Base-by-base conservation (phyloP, 2,113 vertebrate species). In the Grammomys surdaster region DNA sequence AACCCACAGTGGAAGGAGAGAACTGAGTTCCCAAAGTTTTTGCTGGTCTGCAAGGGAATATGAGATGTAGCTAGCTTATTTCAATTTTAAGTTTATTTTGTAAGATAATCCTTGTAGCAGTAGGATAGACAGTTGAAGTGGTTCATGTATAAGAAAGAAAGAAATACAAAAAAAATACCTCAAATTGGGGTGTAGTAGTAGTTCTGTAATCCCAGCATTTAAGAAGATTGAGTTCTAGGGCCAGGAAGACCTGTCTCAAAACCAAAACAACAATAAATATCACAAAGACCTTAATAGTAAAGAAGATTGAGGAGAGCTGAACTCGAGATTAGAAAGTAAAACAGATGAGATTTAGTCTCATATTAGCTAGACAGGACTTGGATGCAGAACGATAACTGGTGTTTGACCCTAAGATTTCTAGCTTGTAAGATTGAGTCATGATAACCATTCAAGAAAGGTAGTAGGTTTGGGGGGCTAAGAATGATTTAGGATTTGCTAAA, bases 21-120 rank as follows among this genome's bases (percentile, higher is more conserved):
- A 76, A 76, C 73, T 46, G 40, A 76, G 40, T 76, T 43, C 40
- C 80, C 60, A 31, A 84, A 76, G 31, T 70, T 94, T 93, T 90
- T 95, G 75, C 63, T 65, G 78, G 0, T 95, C 63, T 90, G 24
- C 69, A 65, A 86, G 13, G 54, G 22, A 31, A 77, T 93, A 73
- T 82, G 56, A 8, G 43, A 33, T 95, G 60, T 56, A 43, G n/a
- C n/a, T 56, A 43, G n/a, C n/a, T 40, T 95, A 40, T 91, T 95
- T 95, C 40, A 90, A 36, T 76, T 94, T 96, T 75, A 54, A 87
- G 60, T 95, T 96, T 89, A 94, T 93, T 97, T 89, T 89, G 90
- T 56, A 96, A 70, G 46, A 51, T 95, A 89, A 67, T 93, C 78
- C 40, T 92, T 69, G 19, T 95, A 80, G 70, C 77, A 92, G 28